Base-by-base conservation (phyloP, 2,797 vertebrate genomes). In the Hippoglossus hippoglossus region DNA sequence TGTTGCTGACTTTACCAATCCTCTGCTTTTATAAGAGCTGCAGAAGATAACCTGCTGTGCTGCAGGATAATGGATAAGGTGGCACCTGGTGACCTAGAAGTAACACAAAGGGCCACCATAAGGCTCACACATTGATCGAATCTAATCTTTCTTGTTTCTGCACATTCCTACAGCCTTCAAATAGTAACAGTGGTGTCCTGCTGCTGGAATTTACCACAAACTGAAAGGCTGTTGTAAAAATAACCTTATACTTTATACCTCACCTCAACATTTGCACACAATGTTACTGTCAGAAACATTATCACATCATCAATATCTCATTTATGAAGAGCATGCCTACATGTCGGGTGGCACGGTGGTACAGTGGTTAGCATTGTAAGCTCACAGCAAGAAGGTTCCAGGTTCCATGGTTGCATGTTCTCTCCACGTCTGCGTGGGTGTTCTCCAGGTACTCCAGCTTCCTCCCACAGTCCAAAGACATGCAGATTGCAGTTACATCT, bases 11-110 rank as follows among this genome's bases (percentile, higher is more conserved):
- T 7, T 44, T 12, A 67, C 67, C 41, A 64, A 24, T 22, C 18
- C 11, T 13, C 18, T 28, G 55, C 60, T 71, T 68, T 67, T 61
- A 67, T 41, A 64, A 26, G 36, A 36, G 47, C 67, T 73, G 36
- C 53, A 19, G 47, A 10, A 70, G 66, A 64, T 61, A 61, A 76
- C 54, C 68, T 15, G 55, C 63, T 15, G 24, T 22, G 18, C 22
- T 5, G 39, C 54, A 1, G 15, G 25, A 60, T 41, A 56, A 63
- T 52, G 56, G 47, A 71, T 22, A 19, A 18, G 19, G 59, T 24
- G 12, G 36, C 36, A 24, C 22, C 41, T 21, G 6, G 41, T 36
- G 63, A 71, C 58, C 26, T 19, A 19, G 11, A 66, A 28, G 61
- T 46, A 26, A 60, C 19, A 71, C 41, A 54, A 16, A 63, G 47